Evolutionary conservation across 2,888 invertebrate species (phyloP).

Genomic region (Nephrocerus scutellatus): DNA sequence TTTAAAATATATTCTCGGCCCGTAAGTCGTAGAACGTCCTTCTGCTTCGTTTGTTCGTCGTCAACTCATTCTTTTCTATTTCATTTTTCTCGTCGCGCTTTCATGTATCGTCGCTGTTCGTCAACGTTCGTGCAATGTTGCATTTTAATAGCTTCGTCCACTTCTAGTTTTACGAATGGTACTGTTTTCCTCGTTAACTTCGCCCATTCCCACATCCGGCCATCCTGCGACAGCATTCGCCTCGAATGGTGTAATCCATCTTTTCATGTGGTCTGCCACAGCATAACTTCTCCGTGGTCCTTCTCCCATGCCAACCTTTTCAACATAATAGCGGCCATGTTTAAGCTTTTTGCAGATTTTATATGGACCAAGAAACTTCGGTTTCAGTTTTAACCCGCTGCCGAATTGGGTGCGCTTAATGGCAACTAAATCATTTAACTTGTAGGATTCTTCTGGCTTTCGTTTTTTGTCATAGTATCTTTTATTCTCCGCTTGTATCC

Average conservation of each 20-base stretch:
- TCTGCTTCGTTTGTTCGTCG: too few relatives aligned
- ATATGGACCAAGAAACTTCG: slow-evolving; percentile 15
- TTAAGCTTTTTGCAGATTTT: not conserved
- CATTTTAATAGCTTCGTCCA: too few relatives aligned
- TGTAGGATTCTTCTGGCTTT: slow-evolving; percentile 1
- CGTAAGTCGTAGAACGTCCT: too few relatives aligned
- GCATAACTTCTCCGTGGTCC: slow-evolving; percentile 10
- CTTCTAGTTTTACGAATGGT: too few relatives aligned
- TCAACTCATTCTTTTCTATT: too few relatives aligned
- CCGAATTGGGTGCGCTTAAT: slow-evolving; percentile 17
- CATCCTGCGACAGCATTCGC: slow-evolving; percentile 7
- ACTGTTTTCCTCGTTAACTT: too few relatives aligned
- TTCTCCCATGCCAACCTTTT: slow-evolving; percentile 13
- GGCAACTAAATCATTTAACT: slow-evolving; percentile 13
- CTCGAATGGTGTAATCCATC: slow-evolving; percentile 13
- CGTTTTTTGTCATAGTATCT: slow-evolving; percentile 3
- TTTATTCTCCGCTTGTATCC: slow-evolving; percentile 6
- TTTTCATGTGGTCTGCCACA: slow-evolving; percentile 13
- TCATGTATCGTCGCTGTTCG: too few relatives aligned
- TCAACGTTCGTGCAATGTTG: too few relatives aligned
- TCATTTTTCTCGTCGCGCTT: too few relatives aligned
- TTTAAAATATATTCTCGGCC: too few relatives aligned
- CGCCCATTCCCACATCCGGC: slow-evolving; percentile 8
- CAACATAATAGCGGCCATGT: slow-evolving; percentile 11
- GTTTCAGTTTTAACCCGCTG: slow-evolving; percentile 9